Base-by-base conservation (phyloP, 2,888 invertebrate species). In the Noctua janthe region DNA sequence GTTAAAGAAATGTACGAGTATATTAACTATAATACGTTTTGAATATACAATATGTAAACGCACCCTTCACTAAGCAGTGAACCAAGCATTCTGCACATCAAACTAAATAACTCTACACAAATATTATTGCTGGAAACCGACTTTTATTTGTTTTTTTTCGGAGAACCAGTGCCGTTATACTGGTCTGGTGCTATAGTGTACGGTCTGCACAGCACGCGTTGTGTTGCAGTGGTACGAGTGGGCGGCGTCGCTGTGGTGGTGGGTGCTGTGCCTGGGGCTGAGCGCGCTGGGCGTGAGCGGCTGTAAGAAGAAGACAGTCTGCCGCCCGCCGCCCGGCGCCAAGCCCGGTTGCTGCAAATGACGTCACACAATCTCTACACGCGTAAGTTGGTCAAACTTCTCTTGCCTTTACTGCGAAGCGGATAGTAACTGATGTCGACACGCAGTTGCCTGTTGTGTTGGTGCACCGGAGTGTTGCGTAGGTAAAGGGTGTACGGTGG, bases 301-400 rank as follows among this genome's bases (percentile, higher is more conserved):
- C 81, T 96, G 96, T 91, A 93, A 93, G 87, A 94, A 92, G 92
- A 93, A 93, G 89, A 94, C 94, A 13, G 93, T 96, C 87, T 96
- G 96, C 92, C 94, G 96, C 2, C 96, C 96, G 17, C 94, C 95
- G 83, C 94, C 95, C 43, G 96, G 95, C 20, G 94, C 94, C 76
- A 89, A 85, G 80, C 92, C 96, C 1, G 96, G 96, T 87, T 96
- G 96, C 91, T 95, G 78, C 78, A 74, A 39, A 56, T 78, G 80
- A 66, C 79, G 6, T 0, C 47, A 13, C 20, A 8, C n/a, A 17
- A 20, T 29, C n/a, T 35, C 43, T 43, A 17, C 43, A 35, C 71
- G 6, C 6, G 62, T 64, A 70, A 39, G 71, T n/a, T 35, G 43
- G 39, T 51, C 51, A 54, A 39, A 51, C 35, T 51, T n/a, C 1